These are phyloP conservation scores for Muntiacus reevesi DNA, from an alignment of 2,113 vertebrate genomes.

Conservation along the genomic window DNA sequence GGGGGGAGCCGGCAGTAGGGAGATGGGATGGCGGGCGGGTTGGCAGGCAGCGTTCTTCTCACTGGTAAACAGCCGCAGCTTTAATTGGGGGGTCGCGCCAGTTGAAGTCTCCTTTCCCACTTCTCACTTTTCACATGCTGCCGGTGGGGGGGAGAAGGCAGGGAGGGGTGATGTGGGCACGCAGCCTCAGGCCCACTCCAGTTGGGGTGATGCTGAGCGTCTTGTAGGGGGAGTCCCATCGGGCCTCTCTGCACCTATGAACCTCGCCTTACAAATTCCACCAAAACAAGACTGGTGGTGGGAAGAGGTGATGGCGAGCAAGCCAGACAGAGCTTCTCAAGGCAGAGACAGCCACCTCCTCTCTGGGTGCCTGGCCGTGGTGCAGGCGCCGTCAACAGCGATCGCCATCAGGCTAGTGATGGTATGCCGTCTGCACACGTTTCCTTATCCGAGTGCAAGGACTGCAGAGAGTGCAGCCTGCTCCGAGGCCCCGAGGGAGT, in stretches of 20 bases:
- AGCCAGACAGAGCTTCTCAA: not conserved
- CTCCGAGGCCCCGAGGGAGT: rapidly evolving
- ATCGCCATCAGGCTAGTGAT: rapidly evolving
- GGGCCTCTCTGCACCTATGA: rapidly evolving
- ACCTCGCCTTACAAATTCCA: not conserved
- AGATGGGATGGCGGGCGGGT: constrained; percentile 52
- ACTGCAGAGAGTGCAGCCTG: rapidly evolving
- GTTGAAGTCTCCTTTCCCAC: constrained; percentile 46
- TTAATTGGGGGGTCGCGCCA: constrained; percentile 31
- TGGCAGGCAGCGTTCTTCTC: constrained; percentile 73
- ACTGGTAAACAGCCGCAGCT: constrained; percentile 57
- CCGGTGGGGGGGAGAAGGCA: rapidly evolving
- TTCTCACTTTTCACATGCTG: constrained; percentile 15
- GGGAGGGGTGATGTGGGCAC: not conserved
- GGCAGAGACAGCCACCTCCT: rapidly evolving
- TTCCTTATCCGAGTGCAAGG: not conserved
- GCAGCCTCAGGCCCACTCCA: rapidly evolving
- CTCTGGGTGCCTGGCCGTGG: rapidly evolving
- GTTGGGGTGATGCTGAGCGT: not conserved
- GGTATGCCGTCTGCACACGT: rapidly evolving
- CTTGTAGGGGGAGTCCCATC: rapidly evolving
- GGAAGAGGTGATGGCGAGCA: rapidly evolving
- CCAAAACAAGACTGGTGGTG: rapidly evolving
- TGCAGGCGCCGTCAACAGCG: rapidly evolving
- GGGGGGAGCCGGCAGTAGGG: constrained; percentile 68